These are phyloP conservation scores for Agraylea sexmaculata DNA, from an alignment of 1,140 invertebrate genomes.

Conservation along the genomic window DNA sequence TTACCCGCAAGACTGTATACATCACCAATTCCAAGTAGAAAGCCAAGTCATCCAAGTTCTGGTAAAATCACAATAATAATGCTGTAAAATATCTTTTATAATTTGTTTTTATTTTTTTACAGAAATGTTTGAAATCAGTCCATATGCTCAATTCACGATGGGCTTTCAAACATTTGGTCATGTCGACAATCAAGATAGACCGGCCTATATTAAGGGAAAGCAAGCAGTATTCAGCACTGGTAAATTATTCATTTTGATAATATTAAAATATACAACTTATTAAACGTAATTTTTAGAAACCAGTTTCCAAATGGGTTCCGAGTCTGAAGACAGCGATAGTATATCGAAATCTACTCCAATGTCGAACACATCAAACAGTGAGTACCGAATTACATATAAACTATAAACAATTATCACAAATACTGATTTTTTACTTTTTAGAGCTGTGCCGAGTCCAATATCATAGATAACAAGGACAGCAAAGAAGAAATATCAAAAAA, in stretches of 20 bases:
- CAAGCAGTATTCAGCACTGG: constrained; percentile 30
- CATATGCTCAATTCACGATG: constrained; percentile 73
- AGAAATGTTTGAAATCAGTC: constrained; percentile 75
- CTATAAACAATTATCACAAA: constrained; percentile 1
- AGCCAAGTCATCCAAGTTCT: constrained; percentile 34
- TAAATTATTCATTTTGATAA: background rate
- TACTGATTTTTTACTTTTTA: constrained; percentile 23
- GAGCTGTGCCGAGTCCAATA: constrained; percentile 35
- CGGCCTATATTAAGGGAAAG: constrained; percentile 28
- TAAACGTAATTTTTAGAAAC: constrained; percentile 29
- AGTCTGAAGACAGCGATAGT: constrained; percentile 39
- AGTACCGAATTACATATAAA: constrained; percentile 15
- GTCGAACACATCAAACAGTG: constrained; percentile 35
- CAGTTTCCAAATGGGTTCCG: constrained; percentile 39
- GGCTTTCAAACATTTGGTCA: constrained; percentile 74
- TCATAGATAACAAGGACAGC: constrained; percentile 32
- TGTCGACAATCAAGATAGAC: constrained; percentile 45
- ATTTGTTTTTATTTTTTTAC: constrained; percentile 18
- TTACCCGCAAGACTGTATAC: constrained; percentile 36
- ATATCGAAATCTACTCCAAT: constrained; percentile 36
- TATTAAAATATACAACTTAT: constrained; percentile 5
- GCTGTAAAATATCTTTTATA: background rate
- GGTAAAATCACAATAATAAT: constrained; percentile 10
- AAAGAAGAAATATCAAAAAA: constrained; percentile 16
- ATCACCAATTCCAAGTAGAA: constrained; percentile 34